These are phyloP conservation scores for Athalia circularis DNA, from an alignment of 2,888 invertebrate species.

Conservation along the genomic window DNA sequence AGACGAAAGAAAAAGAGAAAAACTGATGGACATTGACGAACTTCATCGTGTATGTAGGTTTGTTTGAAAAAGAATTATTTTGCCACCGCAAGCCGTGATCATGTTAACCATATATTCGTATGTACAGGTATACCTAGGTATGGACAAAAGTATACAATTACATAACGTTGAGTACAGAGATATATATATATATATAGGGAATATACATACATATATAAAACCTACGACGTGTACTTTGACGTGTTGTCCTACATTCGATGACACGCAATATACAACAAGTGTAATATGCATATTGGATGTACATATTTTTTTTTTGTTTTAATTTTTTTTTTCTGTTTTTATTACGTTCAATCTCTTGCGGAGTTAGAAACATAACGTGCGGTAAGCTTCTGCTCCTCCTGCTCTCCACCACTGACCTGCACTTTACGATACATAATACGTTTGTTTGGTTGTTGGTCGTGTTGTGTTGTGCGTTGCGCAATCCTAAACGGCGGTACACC, in stretches of 20 bases:
- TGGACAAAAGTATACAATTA: background rate
- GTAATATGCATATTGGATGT: background rate
- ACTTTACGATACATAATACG: too few relatives aligned
- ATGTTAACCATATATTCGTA: conserved; percentile 14
- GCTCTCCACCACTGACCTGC: too few relatives aligned
- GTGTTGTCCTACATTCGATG: conserved; percentile 29
- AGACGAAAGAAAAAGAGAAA: too few relatives aligned
- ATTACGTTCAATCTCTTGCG: too few relatives aligned
- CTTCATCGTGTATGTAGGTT: background rate
- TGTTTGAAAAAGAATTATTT: background rate
- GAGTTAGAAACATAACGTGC: too few relatives aligned
- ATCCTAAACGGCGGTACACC: conserved; percentile 8
- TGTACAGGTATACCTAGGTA: conserved; percentile 5
- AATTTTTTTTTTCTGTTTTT: too few relatives aligned
- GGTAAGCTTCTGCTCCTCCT: too few relatives aligned
- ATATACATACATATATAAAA: too few relatives aligned
- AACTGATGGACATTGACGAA: conserved; percentile 6
- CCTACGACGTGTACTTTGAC: too few relatives aligned
- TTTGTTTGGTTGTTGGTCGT: too few relatives aligned
- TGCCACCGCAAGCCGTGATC: conserved; percentile 7
- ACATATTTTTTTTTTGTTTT: background rate
- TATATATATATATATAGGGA: background rate
- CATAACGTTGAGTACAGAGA: conserved; percentile 2
- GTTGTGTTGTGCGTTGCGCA: conserved; percentile 2
- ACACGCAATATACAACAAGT: conserved; percentile 19